phyloP scores from a whole-genome alignment of 2,113 vertebrate genomes.

The Cyanoderma ruficeps region DNA sequence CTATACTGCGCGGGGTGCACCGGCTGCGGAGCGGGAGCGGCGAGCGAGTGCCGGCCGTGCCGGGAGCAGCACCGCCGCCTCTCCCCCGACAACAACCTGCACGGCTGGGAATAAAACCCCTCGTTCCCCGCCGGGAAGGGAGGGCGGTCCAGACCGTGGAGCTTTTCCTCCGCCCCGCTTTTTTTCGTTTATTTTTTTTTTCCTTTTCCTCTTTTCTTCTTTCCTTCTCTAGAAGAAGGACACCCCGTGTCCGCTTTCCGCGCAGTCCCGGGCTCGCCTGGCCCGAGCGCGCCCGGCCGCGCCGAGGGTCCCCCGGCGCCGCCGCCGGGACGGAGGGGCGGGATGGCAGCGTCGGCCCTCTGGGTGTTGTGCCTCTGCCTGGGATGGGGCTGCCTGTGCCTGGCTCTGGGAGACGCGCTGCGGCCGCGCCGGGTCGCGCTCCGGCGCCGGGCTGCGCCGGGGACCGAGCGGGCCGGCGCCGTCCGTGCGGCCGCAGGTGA shows the following conservation, averaged over 20 bases:
- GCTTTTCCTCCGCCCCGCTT: background rate
- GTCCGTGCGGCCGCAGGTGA: slow-evolving; percentile 31
- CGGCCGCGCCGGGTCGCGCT: slow-evolving; percentile 34
- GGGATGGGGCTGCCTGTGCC: slow-evolving; percentile 76
- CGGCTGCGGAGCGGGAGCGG: background rate
- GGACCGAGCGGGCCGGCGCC: background rate
- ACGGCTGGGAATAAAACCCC: background rate
- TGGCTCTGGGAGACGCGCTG: slow-evolving; percentile 72
- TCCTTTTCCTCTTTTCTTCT: too few species aligned
- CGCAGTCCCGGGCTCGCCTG: background rate
- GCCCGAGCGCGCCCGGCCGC: background rate
- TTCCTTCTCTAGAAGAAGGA: background rate
- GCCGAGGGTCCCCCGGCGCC: background rate
- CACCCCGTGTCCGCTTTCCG: background rate
- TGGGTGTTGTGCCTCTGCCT: slow-evolving; percentile 76
- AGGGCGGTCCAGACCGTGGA: background rate
- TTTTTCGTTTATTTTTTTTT: background rate
- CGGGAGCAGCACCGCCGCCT: background rate
- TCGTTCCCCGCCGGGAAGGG: background rate
- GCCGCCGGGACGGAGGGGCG: background rate
- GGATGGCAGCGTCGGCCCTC: slow-evolving; percentile 75
- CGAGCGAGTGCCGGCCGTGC: background rate
- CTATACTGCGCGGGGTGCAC: background rate
- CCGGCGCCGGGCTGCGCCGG: background rate
- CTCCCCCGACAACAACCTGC: background rate